Evolutionary conservation across 2,888 invertebrate species (phyloP).

Genomic region (Lepidocyrtinus sp.): DNA sequence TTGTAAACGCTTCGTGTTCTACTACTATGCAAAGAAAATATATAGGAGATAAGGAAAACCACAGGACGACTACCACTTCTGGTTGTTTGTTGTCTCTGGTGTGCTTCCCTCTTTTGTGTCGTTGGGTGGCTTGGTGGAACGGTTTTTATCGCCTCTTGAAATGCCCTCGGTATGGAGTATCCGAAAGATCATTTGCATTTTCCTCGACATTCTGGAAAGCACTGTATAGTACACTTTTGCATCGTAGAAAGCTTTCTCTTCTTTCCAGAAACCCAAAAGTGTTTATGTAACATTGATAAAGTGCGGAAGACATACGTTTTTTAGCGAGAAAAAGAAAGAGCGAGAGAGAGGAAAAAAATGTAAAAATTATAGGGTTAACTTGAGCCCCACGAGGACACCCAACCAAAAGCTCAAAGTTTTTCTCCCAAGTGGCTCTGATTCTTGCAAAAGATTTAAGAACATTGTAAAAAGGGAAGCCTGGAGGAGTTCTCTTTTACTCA

Average conservation of each 20-base stretch:
- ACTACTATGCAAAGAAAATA: too few species aligned
- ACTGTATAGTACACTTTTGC: too few species aligned
- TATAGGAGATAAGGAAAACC: background rate
- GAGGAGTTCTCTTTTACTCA: slow-evolving; percentile 54
- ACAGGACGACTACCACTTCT: background rate
- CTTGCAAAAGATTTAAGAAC: slow-evolving; percentile 47
- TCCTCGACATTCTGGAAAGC: too few species aligned
- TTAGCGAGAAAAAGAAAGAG: too few species aligned
- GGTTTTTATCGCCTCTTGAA: too few species aligned
- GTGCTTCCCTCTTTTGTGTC: background rate
- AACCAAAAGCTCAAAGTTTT: background rate
- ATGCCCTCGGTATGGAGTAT: too few species aligned
- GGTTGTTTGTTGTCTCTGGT: background rate
- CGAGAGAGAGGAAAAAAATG: background rate
- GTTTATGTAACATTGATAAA: too few species aligned
- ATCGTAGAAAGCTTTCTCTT: too few species aligned
- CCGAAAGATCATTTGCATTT: too few species aligned
- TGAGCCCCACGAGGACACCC: background rate
- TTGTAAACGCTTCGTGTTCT: too few species aligned
- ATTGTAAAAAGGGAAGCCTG: slow-evolving; percentile 46
- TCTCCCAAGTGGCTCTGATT: slow-evolving; percentile 56
- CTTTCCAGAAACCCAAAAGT: too few species aligned
- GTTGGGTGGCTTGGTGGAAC: background rate
- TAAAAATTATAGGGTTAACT: background rate
- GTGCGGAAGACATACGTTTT: background rate